Evolutionary conservation across 2,113 vertebrate species (phyloP).

Genomic region (Calyptomena viridis): DNA sequence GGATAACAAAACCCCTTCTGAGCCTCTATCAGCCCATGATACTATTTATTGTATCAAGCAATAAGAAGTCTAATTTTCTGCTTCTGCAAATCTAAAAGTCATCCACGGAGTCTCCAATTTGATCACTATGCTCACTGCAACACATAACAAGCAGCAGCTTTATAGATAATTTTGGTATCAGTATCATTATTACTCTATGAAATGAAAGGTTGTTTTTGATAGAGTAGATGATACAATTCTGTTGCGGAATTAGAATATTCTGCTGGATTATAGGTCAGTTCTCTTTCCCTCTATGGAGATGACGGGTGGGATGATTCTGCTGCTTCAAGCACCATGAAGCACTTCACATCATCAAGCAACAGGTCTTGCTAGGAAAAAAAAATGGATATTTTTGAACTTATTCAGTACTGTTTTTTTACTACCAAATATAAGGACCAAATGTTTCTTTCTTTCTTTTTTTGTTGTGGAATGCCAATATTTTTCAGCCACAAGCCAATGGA

Average conservation of each 20-base stretch:
- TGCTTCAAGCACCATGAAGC: not conserved
- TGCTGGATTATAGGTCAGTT: not conserved
- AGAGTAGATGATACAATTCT: not conserved
- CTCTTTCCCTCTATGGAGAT: not conserved
- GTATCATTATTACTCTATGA: not conserved
- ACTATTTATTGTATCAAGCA: not conserved
- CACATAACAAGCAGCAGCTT: not conserved
- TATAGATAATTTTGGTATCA: not conserved
- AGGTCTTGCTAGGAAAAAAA: not conserved
- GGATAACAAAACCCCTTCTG: not conserved
- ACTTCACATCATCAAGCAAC: not conserved
- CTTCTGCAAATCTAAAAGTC: not conserved
- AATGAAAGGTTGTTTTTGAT: not conserved
- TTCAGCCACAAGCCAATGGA: not conserved
- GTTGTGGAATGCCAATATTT: not conserved
- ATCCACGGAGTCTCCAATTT: not conserved
- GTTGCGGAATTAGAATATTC: not conserved
- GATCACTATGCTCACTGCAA: not conserved
- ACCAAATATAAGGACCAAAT: not conserved
- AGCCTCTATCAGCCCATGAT: not conserved
- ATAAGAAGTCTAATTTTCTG: not conserved
- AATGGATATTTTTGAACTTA: not conserved
- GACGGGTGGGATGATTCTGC: not conserved
- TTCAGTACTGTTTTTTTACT: not conserved
- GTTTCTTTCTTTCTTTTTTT: not conserved